Percentiles rank a stretch among this genome's conserved stretches.
phyloP scores from a whole-genome alignment of 1,140 invertebrate genomes.

The Ceratoteleas bidentatus region DNA sequence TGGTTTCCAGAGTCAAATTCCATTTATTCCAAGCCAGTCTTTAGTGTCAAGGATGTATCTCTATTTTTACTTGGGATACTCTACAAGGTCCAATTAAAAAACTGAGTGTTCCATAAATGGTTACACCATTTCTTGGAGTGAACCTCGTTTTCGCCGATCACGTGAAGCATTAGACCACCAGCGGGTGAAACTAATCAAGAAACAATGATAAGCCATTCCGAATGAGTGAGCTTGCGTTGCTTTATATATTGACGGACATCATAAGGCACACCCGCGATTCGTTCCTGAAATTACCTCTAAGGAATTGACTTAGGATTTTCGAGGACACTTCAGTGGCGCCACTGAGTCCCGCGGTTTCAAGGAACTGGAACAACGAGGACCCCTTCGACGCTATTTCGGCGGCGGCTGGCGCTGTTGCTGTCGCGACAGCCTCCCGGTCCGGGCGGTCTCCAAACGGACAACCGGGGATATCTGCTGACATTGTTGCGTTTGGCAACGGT shows the following conservation, averaged over 20 bases:
- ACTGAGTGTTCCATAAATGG: no score
- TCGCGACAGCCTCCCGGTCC: conserved; percentile 26
- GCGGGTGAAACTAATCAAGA: conserved; percentile 50
- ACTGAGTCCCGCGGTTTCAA: conserved; percentile 66
- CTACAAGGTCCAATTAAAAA: no score
- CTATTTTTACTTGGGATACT: no score
- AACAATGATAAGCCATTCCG: conserved; percentile 74
- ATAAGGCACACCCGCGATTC: conserved; percentile 38
- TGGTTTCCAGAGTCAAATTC: no score
- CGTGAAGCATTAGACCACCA: background rate
- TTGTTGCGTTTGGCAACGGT: conserved; percentile 75
- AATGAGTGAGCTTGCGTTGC: conserved; percentile 68
- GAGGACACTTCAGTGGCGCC: conserved; percentile 74
- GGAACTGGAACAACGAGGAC: conserved; percentile 68
- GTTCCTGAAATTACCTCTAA: conserved; percentile 76
- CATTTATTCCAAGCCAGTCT: no score
- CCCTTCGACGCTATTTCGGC: conserved; percentile 45
- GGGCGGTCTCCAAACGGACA: conserved; percentile 30
- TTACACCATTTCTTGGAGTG: no score
- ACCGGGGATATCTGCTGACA: conserved; percentile 58
- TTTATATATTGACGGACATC: conserved; percentile 67
- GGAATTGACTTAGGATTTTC: conserved; percentile 79
- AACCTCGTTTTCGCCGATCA: no score
- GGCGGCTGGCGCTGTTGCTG: conserved; percentile 41
- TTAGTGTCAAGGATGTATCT: no score